A percentile compares a stretch with the other conserved stretches of the same genome.
phyloP scores from a whole-genome alignment of 2,888 invertebrate genomes.

The Mimachlamys varia region DNA sequence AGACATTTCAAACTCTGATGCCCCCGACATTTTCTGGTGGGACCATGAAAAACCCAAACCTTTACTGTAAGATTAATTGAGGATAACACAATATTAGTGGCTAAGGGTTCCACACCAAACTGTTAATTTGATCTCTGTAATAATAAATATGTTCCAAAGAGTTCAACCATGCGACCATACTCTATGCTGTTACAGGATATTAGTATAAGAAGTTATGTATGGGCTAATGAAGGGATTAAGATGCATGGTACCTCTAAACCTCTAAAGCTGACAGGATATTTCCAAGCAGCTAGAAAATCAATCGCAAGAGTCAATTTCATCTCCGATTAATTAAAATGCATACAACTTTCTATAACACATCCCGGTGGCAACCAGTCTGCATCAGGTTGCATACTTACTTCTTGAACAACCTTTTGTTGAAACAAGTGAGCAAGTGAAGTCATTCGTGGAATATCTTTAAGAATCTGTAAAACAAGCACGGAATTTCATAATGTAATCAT shows the following conservation, averaged over 20 bases:
- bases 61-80: not conserved
- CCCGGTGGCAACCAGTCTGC: not conserved
- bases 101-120: not conserved
- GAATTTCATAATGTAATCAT: not conserved
- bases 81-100: not conserved
- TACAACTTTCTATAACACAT: not conserved
- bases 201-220: not conserved
- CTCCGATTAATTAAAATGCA: not conserved
- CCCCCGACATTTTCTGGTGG: no score
- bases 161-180: not conserved
- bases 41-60: no score
- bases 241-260: not conserved
- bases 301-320: not conserved
- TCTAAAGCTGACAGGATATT: not conserved
- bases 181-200: no score
- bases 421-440: conserved; percentile 75
- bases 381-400: conserved; percentile 71
- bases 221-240: not conserved
- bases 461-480: conserved; percentile 72
- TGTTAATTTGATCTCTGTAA: not conserved
- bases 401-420: conserved; percentile 74
- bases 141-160: not conserved
- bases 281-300: not conserved
- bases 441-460: conserved; percentile 79
- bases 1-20: no score